A percentile compares a stretch with the other conserved stretches of the same genome.
phyloP scores from a whole-genome alignment of 53 echinoderm and acorn worm species.

The Patiria pectinifera region DNA sequence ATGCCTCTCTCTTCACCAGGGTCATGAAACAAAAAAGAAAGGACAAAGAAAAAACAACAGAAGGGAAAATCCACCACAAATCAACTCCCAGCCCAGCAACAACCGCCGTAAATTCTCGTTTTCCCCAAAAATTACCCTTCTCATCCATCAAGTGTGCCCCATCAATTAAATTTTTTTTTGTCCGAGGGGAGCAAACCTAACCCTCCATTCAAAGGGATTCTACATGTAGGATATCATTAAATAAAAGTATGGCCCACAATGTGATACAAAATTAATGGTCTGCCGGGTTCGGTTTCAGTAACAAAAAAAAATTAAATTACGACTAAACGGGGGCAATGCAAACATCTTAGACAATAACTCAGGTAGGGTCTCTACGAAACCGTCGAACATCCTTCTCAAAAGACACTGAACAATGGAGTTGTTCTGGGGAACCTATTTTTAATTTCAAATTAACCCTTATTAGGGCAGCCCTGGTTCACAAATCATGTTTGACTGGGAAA shows the following conservation, averaged over 20 bases:
- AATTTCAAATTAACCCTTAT: background rate
- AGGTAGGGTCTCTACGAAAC: background rate
- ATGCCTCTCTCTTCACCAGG: background rate
- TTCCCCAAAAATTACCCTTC: background rate
- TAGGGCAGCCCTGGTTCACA: background rate
- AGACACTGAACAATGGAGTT: background rate
- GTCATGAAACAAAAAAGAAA: too few relatives aligned
- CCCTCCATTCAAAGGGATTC: background rate
- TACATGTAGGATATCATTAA: background rate
- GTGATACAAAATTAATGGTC: background rate
- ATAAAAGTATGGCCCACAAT: background rate
- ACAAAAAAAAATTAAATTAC: constrained; percentile 1
- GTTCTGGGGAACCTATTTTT: background rate
- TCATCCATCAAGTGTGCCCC: constrained; percentile 2
- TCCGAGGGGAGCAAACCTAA: background rate
- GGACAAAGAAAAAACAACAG: background rate
- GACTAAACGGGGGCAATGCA: background rate
- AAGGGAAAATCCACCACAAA: background rate
- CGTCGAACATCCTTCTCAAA: background rate
- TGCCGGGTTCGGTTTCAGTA: background rate
- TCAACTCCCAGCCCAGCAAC: background rate
- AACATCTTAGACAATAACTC: background rate
- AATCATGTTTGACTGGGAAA: constrained; percentile 5
- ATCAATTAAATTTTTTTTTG: constrained; percentile 18
- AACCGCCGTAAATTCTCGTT: background rate